Evolutionary conservation across 2,113 vertebrate species (phyloP), one percentile per base, ranked within the genome.

Genomic region (Aix galericulata): DNA sequence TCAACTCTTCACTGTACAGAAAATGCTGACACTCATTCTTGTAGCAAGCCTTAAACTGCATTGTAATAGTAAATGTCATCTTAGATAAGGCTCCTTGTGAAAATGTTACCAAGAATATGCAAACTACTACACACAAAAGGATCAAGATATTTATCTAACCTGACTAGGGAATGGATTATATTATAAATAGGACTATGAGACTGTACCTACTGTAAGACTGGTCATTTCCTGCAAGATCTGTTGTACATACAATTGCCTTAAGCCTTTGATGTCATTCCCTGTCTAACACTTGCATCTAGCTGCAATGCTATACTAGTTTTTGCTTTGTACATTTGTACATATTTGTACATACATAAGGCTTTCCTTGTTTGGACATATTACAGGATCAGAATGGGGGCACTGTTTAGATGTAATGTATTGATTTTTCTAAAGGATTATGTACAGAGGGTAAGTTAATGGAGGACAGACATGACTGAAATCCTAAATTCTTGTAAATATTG

Each of bases 141-240:
- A 80, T 93, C 74, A 84, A 66, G 86, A 91, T 86, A 94, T 86
- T 97, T 95, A 96, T 85, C 77, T 87, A 89, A 96, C 91, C 73
- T 85, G 93, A 93, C 94, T 93, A 52, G 83, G 38, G 59, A 93
- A 50, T 68, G 89, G 94, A 95, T 93, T 97, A 94, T 90, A 40
- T 91, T 96, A 95, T 94, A 95, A 96, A 95, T 94, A 96, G 93
- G n/a, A 64, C 69, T 82, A 68, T 64, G 27, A 95, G 76, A 75
- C 76, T 73, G 88, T 80, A 84, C 48, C 56, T 72, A 84, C 53
- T 93, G 83, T 71, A 92, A 82, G 81, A 71, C 86, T 95, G 64
- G 91, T 81, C 48, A n/a, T 60, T 95, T 86, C 58, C 66, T 88
- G 71, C 58, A 62, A 91, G 94, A 93, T 91, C 86, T 73, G 29